A percentile compares a stretch with the other conserved stretches of the same genome.
These are phyloP conservation scores for Caenorhabditis becei DNA, from an alignment of 2,888 invertebrate species.

Conservation along the genomic window DNA sequence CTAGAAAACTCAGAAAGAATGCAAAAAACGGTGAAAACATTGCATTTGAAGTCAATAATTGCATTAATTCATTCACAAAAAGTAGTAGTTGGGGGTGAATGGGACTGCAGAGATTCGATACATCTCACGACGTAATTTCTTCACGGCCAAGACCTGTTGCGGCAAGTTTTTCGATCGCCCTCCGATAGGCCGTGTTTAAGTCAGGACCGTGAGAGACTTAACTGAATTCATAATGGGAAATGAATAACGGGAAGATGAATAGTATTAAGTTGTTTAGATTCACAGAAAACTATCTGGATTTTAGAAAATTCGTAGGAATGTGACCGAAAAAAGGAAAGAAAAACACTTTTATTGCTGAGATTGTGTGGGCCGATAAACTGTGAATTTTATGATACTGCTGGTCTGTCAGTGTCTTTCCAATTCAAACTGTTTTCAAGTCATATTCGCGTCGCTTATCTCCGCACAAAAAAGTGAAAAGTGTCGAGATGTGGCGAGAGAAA, in stretches of 20 bases:
- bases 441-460: constrained; percentile 35
- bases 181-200: constrained; percentile 46
- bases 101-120: constrained; percentile 37
- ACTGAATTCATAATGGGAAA: constrained; percentile 8
- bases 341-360: background rate
- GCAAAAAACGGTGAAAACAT: constrained; percentile 11
- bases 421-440: constrained; percentile 33
- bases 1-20: background rate
- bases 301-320: no score
- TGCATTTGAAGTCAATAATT: constrained; percentile 26
- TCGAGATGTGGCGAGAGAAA: constrained; percentile 18
- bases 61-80: constrained; percentile 43
- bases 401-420: background rate
- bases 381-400: no score
- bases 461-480: constrained; percentile 53
- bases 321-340: no score
- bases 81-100: constrained; percentile 41
- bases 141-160: constrained; percentile 59
- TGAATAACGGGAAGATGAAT: no score
- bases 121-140: constrained; percentile 55
- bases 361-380: background rate
- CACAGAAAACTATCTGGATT: background rate
- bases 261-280: background rate
- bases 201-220: constrained; percentile 33
- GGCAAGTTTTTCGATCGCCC: constrained; percentile 59